Conservation (phyloP, 2,113 vertebrate species). For the Hassar affinis region DNA sequence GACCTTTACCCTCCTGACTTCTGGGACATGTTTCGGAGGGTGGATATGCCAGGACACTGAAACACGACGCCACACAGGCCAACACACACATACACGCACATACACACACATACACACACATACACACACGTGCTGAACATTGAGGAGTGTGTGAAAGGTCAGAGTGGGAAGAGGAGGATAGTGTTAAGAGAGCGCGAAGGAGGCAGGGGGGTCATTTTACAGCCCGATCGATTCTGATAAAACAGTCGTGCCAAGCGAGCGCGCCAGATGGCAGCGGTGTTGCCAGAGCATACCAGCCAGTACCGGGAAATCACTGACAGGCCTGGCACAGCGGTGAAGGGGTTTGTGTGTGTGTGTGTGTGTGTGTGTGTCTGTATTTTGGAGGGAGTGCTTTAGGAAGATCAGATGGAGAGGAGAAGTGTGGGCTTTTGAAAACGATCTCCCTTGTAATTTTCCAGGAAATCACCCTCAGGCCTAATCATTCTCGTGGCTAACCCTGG, state of each 20-base stretch:
- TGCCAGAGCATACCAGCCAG: constrained; percentile 27
- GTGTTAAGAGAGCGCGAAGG: constrained; percentile 27
- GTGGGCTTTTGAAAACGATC: constrained; percentile 37
- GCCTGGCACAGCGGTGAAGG: constrained; percentile 20
- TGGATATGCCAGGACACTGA: constrained; percentile 25
- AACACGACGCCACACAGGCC: constrained; percentile 26
- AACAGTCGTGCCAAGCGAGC: constrained; percentile 14
- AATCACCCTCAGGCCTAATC: constrained; percentile 50
- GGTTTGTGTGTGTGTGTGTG: constrained; percentile 32
- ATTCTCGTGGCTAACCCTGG: constrained; percentile 28
- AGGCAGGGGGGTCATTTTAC: constrained; percentile 35
- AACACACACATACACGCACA: not conserved
- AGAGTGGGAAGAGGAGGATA: constrained; percentile 26
- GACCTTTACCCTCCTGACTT: constrained; percentile 46
- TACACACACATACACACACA: not conserved
- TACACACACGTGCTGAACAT: constrained; percentile 1
- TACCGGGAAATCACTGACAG: constrained; percentile 38
- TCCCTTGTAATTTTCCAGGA: constrained; percentile 54
- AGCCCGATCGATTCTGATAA: constrained; percentile 36
- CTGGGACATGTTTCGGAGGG: not conserved
- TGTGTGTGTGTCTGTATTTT: not conserved
- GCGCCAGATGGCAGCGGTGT: constrained; percentile 23
- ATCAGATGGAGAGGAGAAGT: constrained; percentile 45
- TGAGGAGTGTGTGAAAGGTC: constrained; percentile 14
- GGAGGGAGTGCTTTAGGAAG: constrained; percentile 31